Percentiles rank a stretch among this genome's conserved stretches.
phyloP scores from a whole-genome alignment of 2,113 vertebrate genomes.

The Austrofundulus limnaeus region DNA sequence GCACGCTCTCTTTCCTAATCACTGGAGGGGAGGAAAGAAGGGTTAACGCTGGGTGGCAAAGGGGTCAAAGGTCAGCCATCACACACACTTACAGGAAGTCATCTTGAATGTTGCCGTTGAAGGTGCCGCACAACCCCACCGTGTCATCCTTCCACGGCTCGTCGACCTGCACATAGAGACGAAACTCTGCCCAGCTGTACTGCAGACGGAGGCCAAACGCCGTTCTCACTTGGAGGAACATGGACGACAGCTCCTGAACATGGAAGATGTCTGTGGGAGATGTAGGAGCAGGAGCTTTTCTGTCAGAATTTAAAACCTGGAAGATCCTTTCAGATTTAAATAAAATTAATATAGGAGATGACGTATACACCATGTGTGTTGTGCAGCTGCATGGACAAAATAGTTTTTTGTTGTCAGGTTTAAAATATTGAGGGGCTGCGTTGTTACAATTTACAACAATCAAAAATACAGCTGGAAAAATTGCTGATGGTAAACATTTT shows the following conservation, averaged over 20 bases:
- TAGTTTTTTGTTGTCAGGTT: no score
- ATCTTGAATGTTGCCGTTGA: constrained; percentile 95
- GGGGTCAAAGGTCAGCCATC: constrained; percentile 33
- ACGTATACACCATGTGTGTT: no score
- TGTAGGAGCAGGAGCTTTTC: not conserved
- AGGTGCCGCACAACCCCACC: constrained; percentile 93
- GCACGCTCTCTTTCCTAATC: constrained; percentile 18
- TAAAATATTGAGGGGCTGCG: no score
- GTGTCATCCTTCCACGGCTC: constrained; percentile 89
- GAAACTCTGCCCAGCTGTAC: constrained; percentile 88
- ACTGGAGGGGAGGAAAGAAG: not conserved
- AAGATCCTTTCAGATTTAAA: not conserved
- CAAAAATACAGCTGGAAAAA: no score
- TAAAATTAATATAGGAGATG: no score
- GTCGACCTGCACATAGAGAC: constrained; percentile 88
- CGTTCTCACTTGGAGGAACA: constrained; percentile 90
- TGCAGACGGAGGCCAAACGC: constrained; percentile 85
- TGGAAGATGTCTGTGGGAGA: constrained; percentile 84
- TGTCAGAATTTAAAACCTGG: not conserved
- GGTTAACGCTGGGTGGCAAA: constrained; percentile 11
- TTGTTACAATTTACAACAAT: no score
- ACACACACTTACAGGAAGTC: constrained; percentile 89
- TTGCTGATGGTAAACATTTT: no score
- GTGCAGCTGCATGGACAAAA: no score
- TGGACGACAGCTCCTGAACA: constrained; percentile 88